Conservation (phyloP, 2,113 vertebrate genomes). For the Mellivora capensis region DNA sequence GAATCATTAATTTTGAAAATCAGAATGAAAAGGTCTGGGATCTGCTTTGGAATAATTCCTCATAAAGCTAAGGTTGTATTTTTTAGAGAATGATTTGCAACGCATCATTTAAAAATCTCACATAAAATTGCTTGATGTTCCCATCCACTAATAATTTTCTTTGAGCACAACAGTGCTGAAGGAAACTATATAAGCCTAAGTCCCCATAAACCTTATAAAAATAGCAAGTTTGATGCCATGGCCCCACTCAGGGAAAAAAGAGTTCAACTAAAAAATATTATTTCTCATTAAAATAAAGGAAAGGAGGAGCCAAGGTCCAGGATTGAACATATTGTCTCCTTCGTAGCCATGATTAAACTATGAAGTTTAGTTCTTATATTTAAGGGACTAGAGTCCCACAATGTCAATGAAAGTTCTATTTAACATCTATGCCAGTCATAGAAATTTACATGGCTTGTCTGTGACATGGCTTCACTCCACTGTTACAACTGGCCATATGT, state of each 20-base stretch:
- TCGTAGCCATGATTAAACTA: not conserved
- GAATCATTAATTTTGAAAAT: conserved; percentile 8
- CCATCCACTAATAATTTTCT: not conserved
- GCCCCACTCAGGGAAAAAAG: not conserved
- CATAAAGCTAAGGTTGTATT: not conserved
- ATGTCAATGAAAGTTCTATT: not conserved
- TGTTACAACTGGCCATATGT: not conserved
- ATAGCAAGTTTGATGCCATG: not conserved
- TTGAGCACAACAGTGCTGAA: not conserved
- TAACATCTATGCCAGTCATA: not conserved
- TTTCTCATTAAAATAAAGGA: not conserved
- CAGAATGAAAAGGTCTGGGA: not conserved
- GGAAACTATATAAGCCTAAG: not conserved
- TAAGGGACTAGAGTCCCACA: not conserved
- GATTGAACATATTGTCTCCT: not conserved
- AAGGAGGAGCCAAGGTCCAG: not conserved
- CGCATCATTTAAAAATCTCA: not conserved
- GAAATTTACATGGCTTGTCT: not conserved
- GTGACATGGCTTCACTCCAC: not conserved
- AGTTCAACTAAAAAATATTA: not conserved
- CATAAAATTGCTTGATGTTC: not conserved
- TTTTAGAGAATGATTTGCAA: not conserved
- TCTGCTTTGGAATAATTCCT: not conserved
- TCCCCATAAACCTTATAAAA: not conserved
- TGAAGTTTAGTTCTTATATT: not conserved